phyloP scores from a whole-genome alignment of 2,113 vertebrate species.

The Ageneiosus marmoratus region DNA sequence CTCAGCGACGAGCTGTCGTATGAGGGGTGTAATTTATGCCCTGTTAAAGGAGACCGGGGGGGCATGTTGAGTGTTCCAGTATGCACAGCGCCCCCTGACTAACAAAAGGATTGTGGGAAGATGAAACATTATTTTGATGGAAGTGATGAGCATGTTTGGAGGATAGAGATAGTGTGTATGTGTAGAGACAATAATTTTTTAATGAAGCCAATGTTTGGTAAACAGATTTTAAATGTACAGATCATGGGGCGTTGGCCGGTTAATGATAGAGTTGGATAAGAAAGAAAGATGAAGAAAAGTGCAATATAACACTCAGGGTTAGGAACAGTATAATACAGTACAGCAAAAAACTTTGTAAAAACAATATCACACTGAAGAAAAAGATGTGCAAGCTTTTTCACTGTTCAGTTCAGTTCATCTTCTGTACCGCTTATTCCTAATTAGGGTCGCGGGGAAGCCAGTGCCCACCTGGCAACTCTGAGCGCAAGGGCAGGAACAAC shows the following conservation, averaged over 20 bases:
- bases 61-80: conserved; percentile 71
- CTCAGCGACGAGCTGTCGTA: conserved; percentile 71
- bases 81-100: conserved; percentile 74
- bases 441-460: too few relatives aligned
- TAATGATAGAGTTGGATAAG: background rate
- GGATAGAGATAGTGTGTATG: conserved; percentile 5
- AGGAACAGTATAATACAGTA: background rate
- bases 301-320: background rate
- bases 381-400: background rate
- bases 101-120: conserved; percentile 79
- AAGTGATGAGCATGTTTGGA: conserved; percentile 47
- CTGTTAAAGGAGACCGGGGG: conserved; percentile 66
- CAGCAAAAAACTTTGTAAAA: background rate
- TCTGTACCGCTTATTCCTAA: too few relatives aligned
- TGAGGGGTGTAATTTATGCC: conserved; percentile 82
- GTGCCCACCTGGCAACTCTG: too few relatives aligned
- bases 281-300: background rate
- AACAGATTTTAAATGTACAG: too few relatives aligned
- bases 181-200: too few relatives aligned
- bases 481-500: too few relatives aligned
- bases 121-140: conserved; percentile 65
- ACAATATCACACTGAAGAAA: background rate
- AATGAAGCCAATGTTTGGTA: too few relatives aligned
- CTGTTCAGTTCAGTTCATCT: too few relatives aligned
- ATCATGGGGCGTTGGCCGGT: too few relatives aligned